Evolutionary conservation across 2,888 invertebrate genomes (phyloP).

Genomic region (Sesia apiformis): DNA sequence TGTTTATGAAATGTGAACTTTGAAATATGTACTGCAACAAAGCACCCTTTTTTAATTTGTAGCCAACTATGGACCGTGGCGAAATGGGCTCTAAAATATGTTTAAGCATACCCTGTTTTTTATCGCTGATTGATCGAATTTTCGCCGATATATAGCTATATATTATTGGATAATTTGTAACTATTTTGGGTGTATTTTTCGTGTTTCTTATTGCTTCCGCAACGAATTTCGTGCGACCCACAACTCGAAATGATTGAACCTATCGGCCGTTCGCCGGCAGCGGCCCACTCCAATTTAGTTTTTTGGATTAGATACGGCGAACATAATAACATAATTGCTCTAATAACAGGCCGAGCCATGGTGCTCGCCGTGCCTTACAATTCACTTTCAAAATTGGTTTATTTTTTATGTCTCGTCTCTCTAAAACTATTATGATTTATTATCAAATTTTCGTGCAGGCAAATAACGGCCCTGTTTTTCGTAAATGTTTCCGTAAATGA

Average conservation of each 20-base stretch:
- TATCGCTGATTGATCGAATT: slow-evolving; percentile 29
- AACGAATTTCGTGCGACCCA: slow-evolving; percentile 73
- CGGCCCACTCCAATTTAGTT: slow-evolving; percentile 72
- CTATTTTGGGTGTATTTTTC: slow-evolving; percentile 55
- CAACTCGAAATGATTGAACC: slow-evolving; percentile 68
- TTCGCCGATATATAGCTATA: slow-evolving; percentile 19
- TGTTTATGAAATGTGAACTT: slow-evolving; percentile 68
- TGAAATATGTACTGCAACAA: slow-evolving; percentile 60
- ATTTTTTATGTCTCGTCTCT: slow-evolving; percentile 65
- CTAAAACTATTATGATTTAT: slow-evolving; percentile 74
- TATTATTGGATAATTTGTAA: slow-evolving; percentile 57
- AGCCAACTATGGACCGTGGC: slow-evolving; percentile 61
- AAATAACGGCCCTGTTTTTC: slow-evolving; percentile 65
- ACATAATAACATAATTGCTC: slow-evolving; percentile 74
- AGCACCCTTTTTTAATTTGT: slow-evolving; percentile 71
- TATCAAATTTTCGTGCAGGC: slow-evolving; percentile 73
- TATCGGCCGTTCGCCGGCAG: slow-evolving; percentile 71
- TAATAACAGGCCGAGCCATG: slow-evolving; percentile 64
- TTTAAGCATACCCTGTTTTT: slow-evolving; percentile 27
- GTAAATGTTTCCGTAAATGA: slow-evolving; percentile 30
- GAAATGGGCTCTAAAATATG: slow-evolving; percentile 43
- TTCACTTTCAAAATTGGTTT: slow-evolving; percentile 75
- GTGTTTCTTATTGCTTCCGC: slow-evolving; percentile 74
- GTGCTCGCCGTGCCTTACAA: slow-evolving; percentile 67
- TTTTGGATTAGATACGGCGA: slow-evolving; percentile 74